Evolutionary conservation across 2,888 invertebrate species (phyloP).

Genomic region (Torymus tubicola): DNA sequence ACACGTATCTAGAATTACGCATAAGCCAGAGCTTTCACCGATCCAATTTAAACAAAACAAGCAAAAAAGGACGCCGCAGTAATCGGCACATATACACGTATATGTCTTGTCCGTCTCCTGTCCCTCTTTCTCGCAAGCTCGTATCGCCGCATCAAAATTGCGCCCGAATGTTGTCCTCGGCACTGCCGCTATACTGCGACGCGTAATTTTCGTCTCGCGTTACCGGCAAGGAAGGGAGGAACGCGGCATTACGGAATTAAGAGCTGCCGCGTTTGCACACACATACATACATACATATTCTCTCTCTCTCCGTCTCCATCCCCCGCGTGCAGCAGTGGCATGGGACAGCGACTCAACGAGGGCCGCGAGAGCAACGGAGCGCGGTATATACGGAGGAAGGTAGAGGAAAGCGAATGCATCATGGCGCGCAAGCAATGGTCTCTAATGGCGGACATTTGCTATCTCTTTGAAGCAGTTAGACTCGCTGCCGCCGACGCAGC

Average conservation of each 20-base stretch:
- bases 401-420: too few relatives aligned
- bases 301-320: conserved; percentile 26
- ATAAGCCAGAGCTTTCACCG: too few relatives aligned
- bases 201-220: conserved; percentile 17
- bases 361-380: too few relatives aligned
- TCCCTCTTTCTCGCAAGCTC: too few relatives aligned
- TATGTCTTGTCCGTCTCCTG: too few relatives aligned
- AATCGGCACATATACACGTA: too few relatives aligned
- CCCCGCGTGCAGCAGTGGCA: not conserved
- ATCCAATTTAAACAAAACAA: too few relatives aligned
- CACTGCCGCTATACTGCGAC: too few relatives aligned
- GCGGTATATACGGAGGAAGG: not conserved
- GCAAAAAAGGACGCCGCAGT: too few relatives aligned
- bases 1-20: not conserved
- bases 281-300: not conserved
- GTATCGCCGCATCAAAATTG: too few relatives aligned
- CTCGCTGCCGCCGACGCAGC: not conserved
- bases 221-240: not conserved
- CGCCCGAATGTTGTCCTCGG: too few relatives aligned
- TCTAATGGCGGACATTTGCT: conserved; percentile 54
- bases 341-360: too few relatives aligned
- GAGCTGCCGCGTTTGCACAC: not conserved
- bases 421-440: not conserved
- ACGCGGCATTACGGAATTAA: conserved; percentile 27
- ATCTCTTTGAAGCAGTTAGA: conserved; percentile 59